Evolutionary conservation across 2,113 vertebrate genomes (phyloP).

Genomic region (Beaufortia kweichowensis): DNA sequence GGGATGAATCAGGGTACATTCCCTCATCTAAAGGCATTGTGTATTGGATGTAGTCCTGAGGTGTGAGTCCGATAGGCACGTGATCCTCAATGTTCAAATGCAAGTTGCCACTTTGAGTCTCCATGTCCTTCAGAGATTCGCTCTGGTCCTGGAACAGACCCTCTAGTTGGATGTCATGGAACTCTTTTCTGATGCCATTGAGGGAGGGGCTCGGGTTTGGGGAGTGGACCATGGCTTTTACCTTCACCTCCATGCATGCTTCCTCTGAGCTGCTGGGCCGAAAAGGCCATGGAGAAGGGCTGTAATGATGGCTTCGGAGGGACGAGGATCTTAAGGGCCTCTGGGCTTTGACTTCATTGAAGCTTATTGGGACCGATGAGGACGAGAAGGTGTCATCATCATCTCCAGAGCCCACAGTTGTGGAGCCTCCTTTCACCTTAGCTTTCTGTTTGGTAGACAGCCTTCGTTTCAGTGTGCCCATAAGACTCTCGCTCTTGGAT

Average conservation of each 20-base stretch:
- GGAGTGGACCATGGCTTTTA: constrained; percentile 95
- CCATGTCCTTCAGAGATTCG: constrained; percentile 79
- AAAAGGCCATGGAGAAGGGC: constrained; percentile 94
- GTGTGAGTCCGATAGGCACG: constrained; percentile 94
- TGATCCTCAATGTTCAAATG: constrained; percentile 91
- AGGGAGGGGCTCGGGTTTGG: constrained; percentile 86
- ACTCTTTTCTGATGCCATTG: constrained; percentile 91
- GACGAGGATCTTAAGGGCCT: constrained; percentile 90
- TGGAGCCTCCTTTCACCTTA: constrained; percentile 84
- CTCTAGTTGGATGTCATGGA: constrained; percentile 87
- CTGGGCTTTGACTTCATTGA: constrained; percentile 90
- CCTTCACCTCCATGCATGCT: constrained; percentile 95
- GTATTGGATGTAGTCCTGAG: constrained; percentile 99
- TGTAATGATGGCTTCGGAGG: constrained; percentile 92
- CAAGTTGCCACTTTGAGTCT: constrained; percentile 83
- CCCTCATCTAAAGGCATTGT: constrained; percentile 99
- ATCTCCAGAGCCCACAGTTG: constrained; percentile 80
- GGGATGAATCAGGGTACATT: constrained; percentile 92
- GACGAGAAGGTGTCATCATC: constrained; percentile 92
- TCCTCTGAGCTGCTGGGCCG: constrained; percentile 91
- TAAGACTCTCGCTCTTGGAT: constrained; percentile 90
- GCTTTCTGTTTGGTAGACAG: constrained; percentile 94
- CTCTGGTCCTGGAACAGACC: constrained; percentile 82
- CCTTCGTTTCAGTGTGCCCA: constrained; percentile 94
- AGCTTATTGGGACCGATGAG: constrained; percentile 87